Evolutionary conservation across 2,888 invertebrate genomes (phyloP).

Genomic region (Dasysyrphus albostriatus): DNA sequence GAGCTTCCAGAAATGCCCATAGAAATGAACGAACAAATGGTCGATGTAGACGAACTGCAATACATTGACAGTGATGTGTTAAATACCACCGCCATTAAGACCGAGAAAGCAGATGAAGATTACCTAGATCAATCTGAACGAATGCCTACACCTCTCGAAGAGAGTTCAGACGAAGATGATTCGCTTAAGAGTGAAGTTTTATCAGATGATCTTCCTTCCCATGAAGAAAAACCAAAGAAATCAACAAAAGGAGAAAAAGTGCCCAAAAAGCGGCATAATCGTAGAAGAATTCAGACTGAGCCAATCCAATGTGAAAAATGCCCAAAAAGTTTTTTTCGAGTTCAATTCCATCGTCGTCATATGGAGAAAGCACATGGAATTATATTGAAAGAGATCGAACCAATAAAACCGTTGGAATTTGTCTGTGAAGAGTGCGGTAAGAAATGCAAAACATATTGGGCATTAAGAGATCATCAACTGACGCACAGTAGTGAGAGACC

Average conservation of each 20-base stretch:
- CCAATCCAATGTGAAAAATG: slow-evolving; percentile 22
- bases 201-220: not conserved
- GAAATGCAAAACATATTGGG: slow-evolving; percentile 14
- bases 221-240: slow-evolving; percentile 7
- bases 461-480: slow-evolving; percentile 47
- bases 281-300: slow-evolving; percentile 3
- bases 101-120: slow-evolving; percentile 26
- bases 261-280: not conserved
- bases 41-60: slow-evolving; percentile 14
- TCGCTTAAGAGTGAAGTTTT: slow-evolving; percentile 29
- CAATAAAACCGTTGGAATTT: slow-evolving; percentile 1
- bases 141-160: not conserved
- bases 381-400: not conserved
- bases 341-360: slow-evolving; percentile 27
- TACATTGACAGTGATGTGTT: slow-evolving; percentile 18
- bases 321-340: slow-evolving; percentile 13
- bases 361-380: slow-evolving; percentile 24
- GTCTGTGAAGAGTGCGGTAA: slow-evolving; percentile 29
- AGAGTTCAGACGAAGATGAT: slow-evolving; percentile 6
- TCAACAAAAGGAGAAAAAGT: not conserved
- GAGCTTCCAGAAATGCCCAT: slow-evolving; percentile 18
- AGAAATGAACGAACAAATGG: slow-evolving; percentile 35
- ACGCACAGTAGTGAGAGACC: slow-evolving; percentile 59
- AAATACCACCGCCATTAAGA: slow-evolving; percentile 7
- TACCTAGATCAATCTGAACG: slow-evolving; percentile 1